These are phyloP conservation scores for Ferdinandea cuprea DNA, from an alignment of 2,888 invertebrate genomes.

Conservation along the genomic window DNA sequence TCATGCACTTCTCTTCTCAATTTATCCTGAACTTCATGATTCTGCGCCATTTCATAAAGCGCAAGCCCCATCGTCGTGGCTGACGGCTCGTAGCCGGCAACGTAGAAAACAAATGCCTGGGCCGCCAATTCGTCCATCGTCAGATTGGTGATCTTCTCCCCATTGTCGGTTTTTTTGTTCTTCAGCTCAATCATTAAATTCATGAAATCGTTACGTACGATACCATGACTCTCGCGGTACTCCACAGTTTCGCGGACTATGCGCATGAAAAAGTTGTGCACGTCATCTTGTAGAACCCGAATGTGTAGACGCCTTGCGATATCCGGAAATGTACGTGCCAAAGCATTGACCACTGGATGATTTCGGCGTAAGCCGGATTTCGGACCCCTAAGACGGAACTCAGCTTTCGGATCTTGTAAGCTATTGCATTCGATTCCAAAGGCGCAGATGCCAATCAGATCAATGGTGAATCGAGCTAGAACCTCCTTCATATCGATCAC, in stretches of 20 bases:
- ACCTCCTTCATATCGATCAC: slow-evolving; percentile 82
- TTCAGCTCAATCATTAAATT: slow-evolving; percentile 84
- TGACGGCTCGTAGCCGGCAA: slow-evolving; percentile 86
- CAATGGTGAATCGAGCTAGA: slow-evolving; percentile 83
- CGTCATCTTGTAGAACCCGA: slow-evolving; percentile 76
- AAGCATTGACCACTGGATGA: not conserved
- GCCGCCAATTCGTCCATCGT: slow-evolving; percentile 80
- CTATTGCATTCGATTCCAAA: slow-evolving; percentile 84
- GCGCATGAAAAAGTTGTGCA: slow-evolving; percentile 83
- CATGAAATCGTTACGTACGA: slow-evolving; percentile 85
- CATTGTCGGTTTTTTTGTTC: slow-evolving; percentile 80
- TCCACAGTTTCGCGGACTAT: slow-evolving; percentile 80
- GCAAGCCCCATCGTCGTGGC: slow-evolving; percentile 85
- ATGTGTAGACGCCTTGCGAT: slow-evolving; percentile 78
- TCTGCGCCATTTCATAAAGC: slow-evolving; percentile 80
- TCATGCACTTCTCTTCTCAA: slow-evolving; percentile 77
- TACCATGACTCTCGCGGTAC: slow-evolving; percentile 80
- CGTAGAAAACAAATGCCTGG: slow-evolving; percentile 80
- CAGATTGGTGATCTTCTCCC: slow-evolving; percentile 42
- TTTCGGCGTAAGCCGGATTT: slow-evolving; percentile 16
- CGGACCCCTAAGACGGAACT: slow-evolving; percentile 80
- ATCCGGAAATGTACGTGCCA: slow-evolving; percentile 73
- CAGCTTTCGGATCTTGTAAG: slow-evolving; percentile 81
- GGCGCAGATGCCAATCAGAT: slow-evolving; percentile 84
- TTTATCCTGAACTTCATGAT: slow-evolving; percentile 78